Conservation (phyloP, 2,888 invertebrate species). For the Drosophila trichaetosa region DNA sequence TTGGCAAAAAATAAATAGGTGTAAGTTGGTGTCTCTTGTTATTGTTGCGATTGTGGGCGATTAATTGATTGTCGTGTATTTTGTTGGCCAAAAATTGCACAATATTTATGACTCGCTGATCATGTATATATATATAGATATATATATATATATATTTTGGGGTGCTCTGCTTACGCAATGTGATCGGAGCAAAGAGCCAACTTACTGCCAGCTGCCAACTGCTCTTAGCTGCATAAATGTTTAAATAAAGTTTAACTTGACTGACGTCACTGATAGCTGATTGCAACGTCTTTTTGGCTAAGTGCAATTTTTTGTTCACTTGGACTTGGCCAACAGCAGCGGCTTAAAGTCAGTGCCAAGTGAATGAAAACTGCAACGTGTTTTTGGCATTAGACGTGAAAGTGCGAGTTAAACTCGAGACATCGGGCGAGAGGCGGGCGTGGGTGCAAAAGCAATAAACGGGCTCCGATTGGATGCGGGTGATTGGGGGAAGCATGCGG, state of each 20-base stretch:
- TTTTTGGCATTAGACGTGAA: conserved; percentile 82
- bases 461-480: conserved; percentile 1
- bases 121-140: background rate
- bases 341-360: conserved; percentile 81
- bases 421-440: conserved; percentile 25
- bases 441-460: conserved; percentile 34
- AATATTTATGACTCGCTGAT: conserved; percentile 49
- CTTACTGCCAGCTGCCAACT: conserved; percentile 2
- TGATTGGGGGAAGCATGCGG: background rate
- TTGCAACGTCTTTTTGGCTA: conserved; percentile 16
- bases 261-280: conserved; percentile 71
- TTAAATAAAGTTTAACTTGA: background rate
- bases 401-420: conserved; percentile 73
- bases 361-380: conserved; percentile 79
- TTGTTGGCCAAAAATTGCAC: conserved; percentile 63
- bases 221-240: background rate
- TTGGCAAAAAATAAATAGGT: conserved; percentile 60
- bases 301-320: conserved; percentile 63
- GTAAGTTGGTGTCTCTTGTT: conserved; percentile 27
- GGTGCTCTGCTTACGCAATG: conserved; percentile 74
- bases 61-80: conserved; percentile 74
- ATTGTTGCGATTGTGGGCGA: conserved; percentile 53
- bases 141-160: conserved; percentile 8
- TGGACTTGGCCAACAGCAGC: conserved; percentile 77
- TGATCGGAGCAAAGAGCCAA: background rate